These are phyloP conservation scores for Ernsta delagoae DNA, from an alignment of 2,888 invertebrate species.

Conservation along the genomic window DNA sequence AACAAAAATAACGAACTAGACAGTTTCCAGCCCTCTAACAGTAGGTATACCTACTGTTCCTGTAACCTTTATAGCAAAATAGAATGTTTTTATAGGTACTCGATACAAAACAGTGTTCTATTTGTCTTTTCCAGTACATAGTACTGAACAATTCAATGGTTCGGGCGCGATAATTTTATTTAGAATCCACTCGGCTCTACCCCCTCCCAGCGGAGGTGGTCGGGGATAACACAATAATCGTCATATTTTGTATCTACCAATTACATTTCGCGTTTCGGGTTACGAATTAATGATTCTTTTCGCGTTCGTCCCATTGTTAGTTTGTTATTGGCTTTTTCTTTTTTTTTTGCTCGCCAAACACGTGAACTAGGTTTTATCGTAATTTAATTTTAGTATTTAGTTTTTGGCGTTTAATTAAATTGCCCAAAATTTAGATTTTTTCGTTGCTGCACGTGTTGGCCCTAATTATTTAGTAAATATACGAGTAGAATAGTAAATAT, in stretches of 20 bases:
- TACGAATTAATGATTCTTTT: constrained; percentile 44
- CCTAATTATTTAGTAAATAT: too few species aligned
- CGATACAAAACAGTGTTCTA: neutral
- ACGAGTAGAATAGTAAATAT: too few species aligned
- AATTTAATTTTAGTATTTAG: neutral
- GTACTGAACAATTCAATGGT: neutral
- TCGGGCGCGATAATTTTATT: constrained; percentile 66
- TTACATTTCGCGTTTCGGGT: constrained; percentile 50
- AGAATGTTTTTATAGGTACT: too few species aligned
- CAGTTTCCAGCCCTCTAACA: too few species aligned
- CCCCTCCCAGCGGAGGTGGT: constrained; percentile 46
- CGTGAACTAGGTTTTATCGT: neutral
- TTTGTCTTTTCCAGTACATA: neutral
- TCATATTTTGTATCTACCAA: constrained; percentile 59
- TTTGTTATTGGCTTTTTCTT: neutral
- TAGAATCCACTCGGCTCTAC: constrained; percentile 48
- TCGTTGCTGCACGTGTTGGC: too few species aligned
- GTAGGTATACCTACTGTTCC: too few species aligned
- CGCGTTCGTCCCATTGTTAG: constrained; percentile 6
- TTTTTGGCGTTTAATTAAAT: too few species aligned
- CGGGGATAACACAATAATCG: constrained; percentile 64
- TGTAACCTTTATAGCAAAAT: too few species aligned
- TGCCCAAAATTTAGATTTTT: too few species aligned
- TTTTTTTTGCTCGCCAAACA: neutral
- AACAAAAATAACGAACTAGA: too few species aligned